Evolutionary conservation across 30 jellyfish, hydroid and myxozoan genomes (phyloP).

Genomic region (Turritopsis dohrnii): DNA sequence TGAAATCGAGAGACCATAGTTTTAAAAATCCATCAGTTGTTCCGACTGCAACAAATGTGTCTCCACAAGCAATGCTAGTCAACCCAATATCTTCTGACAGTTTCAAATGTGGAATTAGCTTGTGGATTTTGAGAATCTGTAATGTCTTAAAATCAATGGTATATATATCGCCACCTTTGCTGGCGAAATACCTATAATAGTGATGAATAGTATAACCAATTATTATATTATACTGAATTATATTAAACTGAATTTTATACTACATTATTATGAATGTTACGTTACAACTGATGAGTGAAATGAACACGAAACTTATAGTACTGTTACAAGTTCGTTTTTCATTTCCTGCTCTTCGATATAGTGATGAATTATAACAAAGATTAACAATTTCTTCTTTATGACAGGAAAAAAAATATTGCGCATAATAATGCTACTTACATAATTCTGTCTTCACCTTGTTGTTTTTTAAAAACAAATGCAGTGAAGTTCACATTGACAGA

Average conservation of each 20-base stretch:
- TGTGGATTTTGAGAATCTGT: conserved; percentile 20
- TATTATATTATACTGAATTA: too few species aligned
- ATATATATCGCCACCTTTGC: conserved; percentile 48
- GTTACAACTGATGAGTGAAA: too few species aligned
- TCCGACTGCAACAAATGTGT: conserved; percentile 72
- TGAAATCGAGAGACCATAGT: conserved; percentile 77
- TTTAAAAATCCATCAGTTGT: conserved; percentile 59
- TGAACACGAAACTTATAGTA: too few species aligned
- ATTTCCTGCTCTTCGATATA: too few species aligned
- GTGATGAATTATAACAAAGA: background rate
- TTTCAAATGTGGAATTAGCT: conserved; percentile 6
- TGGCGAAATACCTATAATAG: conserved; percentile 47
- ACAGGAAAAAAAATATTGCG: background rate
- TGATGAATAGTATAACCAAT: background rate
- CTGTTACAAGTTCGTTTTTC: too few species aligned
- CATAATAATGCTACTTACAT: conserved; percentile 57
- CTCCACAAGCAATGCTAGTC: conserved; percentile 44
- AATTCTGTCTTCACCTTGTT: conserved; percentile 49
- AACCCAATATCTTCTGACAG: conserved; percentile 9
- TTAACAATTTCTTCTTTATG: background rate
- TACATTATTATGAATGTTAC: too few species aligned
- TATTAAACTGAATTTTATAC: too few species aligned
- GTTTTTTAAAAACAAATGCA: conserved; percentile 54
- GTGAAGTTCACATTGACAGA: conserved; percentile 48
- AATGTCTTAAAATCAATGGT: conserved; percentile 49